phyloP scores from a whole-genome alignment of 2,113 vertebrate genomes.

The Brachionichthys hirsutus region DNA sequence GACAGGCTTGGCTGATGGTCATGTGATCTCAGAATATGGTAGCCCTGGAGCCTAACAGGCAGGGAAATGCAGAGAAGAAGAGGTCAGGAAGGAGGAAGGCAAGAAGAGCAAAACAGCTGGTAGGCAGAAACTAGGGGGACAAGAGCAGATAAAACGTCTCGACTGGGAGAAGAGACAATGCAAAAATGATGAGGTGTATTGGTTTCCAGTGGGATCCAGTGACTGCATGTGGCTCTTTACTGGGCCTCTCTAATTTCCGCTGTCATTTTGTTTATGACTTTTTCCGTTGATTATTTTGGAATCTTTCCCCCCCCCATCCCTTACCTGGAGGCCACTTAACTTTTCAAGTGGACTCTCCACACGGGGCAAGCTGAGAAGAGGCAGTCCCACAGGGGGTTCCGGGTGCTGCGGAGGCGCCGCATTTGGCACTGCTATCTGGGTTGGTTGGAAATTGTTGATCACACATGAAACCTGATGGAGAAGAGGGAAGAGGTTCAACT shows the following conservation, averaged over 20 bases:
- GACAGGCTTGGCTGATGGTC: slow-evolving; percentile 84
- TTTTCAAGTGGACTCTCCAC: slow-evolving; percentile 89
- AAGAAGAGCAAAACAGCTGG: background rate
- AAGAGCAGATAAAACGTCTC: slow-evolving; percentile 5
- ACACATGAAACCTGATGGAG: slow-evolving; percentile 77
- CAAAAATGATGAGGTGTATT: slow-evolving; percentile 3
- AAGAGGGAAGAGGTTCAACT: slow-evolving; percentile 3
- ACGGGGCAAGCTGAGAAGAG: slow-evolving; percentile 77
- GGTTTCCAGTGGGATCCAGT: no score
- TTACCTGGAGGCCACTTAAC: slow-evolving; percentile 92
- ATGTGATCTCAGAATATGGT: slow-evolving; percentile 89
- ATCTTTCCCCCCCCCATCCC: slow-evolving; percentile 59
- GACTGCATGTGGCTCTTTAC: no score
- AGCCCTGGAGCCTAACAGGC: slow-evolving; percentile 80
- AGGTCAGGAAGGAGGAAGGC: slow-evolving; percentile 4
- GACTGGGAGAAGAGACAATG: slow-evolving; percentile 15
- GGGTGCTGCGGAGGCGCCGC: slow-evolving; percentile 41
- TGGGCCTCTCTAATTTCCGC: no score
- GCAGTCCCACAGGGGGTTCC: slow-evolving; percentile 73
- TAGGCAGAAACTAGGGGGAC: background rate
- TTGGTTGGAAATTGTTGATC: slow-evolving; percentile 79
- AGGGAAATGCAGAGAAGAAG: slow-evolving; percentile 12
- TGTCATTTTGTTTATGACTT: no score
- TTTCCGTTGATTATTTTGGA: background rate
- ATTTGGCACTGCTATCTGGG: slow-evolving; percentile 35